Evolutionary conservation across 2,888 invertebrate genomes (phyloP), one percentile per base, ranked within the genome.

Genomic region (Noctua janthina): DNA sequence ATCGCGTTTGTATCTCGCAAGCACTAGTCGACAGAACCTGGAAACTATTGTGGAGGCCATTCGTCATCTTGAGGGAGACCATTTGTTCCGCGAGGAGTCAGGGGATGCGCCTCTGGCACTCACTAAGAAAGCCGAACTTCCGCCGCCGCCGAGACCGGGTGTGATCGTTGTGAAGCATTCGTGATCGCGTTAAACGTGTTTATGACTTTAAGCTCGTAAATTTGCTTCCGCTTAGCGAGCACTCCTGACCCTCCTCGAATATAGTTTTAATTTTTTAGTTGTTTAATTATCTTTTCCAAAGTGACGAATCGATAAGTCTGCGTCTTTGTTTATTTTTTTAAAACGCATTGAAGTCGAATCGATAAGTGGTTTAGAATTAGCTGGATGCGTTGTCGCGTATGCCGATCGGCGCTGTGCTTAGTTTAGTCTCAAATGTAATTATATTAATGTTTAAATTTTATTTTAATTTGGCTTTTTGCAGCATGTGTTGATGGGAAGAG

Each of bases 21-120:
- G 96, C 89, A 98, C 98, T 75, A 99, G 99, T 85, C 98, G 99
- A 78, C 99, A 99, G 95, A 99, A 99, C 95, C 97, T 99, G 91
- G 99, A 99, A 96, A 99, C 99, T 23, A 99, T 99, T 89, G 99
- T 99, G 64, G 99, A 99, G 95, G 99, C 99, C 78, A 99, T 99
- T 92, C 98, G 99, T 64, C 99, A 99, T 94, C 97, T 99, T 89
- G 99, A 99, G 94, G 99, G 99, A 66, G 99, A 99, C 94, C 99
- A 99, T 94, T 97, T 99, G 93, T 99, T 99, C 96, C 98, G 98
- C 87, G 99, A 99, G 91, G 98, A 98, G 91, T 97, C 97, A 89
- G 93, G 96, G 17, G 97, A 98, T 75, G 95, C 95, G 74, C 98
- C 98, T 23, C 95, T 98, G 54, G 98, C 98, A 56, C 95, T 98